phyloP scores from a whole-genome alignment of 2,888 invertebrate genomes.

The Noctua comes region DNA sequence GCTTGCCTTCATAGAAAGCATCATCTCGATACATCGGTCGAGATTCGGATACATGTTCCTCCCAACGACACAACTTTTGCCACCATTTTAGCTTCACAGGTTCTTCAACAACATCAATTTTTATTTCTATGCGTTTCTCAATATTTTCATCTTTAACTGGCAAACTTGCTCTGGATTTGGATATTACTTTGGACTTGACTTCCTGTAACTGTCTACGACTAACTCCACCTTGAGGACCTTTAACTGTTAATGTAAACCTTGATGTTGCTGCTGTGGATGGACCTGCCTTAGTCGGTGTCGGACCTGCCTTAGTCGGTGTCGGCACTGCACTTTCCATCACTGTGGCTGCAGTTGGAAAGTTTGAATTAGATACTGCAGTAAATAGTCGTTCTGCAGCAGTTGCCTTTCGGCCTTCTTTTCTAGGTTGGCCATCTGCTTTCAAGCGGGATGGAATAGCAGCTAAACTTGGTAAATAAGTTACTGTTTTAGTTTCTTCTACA shows the following conservation, averaged over 20 bases:
- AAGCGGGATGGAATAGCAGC: conserved; percentile 69
- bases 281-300: conserved; percentile 72
- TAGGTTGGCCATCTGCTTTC: conserved; percentile 56
- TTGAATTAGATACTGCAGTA: conserved; percentile 74
- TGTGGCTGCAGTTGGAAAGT: conserved; percentile 84
- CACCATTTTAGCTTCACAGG: conserved; percentile 75
- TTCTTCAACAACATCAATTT: conserved; percentile 67
- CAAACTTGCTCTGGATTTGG: conserved; percentile 76
- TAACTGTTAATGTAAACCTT: conserved; percentile 78
- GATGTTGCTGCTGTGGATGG: conserved; percentile 77
- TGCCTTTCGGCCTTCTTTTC: conserved; percentile 60
- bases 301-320: conserved; percentile 72
- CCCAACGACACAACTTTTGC: conserved; percentile 80
- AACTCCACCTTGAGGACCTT: conserved; percentile 77
- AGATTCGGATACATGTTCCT: conserved; percentile 79
- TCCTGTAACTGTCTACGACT: conserved; percentile 81
- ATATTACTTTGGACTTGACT: conserved; percentile 80
- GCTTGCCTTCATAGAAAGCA: conserved; percentile 83
- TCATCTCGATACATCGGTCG: conserved; percentile 87
- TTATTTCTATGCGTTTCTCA: conserved; percentile 69
- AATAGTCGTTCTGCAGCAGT: conserved; percentile 73
- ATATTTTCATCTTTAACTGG: conserved; percentile 69
- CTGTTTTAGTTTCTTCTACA: conserved; percentile 79
- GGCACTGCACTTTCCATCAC: conserved; percentile 73
- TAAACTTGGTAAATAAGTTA: conserved; percentile 84